Conservation (phyloP, 1,140 invertebrate genomes). For the Pseudomyrmex concolor region DNA sequence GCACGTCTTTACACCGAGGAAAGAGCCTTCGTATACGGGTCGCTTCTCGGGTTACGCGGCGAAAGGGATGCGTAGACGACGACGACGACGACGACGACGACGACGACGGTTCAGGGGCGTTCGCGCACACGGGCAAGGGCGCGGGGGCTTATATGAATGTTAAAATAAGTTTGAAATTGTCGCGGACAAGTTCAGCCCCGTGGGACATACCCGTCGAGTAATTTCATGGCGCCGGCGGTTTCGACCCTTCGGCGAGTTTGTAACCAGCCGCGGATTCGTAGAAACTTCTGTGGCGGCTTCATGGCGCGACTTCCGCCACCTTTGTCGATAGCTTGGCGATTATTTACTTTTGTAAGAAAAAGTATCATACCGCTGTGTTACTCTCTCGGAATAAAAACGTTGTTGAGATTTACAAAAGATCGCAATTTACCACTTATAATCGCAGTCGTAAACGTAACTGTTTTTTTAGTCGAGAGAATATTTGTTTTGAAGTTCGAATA, state of each 20-base stretch:
- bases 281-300: slow-evolving; percentile 57
- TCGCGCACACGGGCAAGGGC: slow-evolving; percentile 65
- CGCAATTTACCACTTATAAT: no score
- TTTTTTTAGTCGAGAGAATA: no score
- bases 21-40: slow-evolving; percentile 62
- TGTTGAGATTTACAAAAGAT: background rate
- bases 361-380: background rate
- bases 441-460: no score
- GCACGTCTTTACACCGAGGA: slow-evolving; percentile 70
- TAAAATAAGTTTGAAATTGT: slow-evolving; percentile 86
- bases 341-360: slow-evolving; percentile 20
- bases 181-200: slow-evolving; percentile 84
- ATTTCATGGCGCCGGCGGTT: slow-evolving; percentile 83
- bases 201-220: slow-evolving; percentile 83
- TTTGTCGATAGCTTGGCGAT: slow-evolving; percentile 31
- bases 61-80: slow-evolving; percentile 69
- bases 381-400: background rate
- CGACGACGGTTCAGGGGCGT: slow-evolving; percentile 52
- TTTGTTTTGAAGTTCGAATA: no score
- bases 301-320: slow-evolving; percentile 45
- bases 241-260: slow-evolving; percentile 81
- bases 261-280: slow-evolving; percentile 68
- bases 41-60: slow-evolving; percentile 75
- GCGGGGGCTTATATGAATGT: slow-evolving; percentile 85
- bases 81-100: no score